These are phyloP conservation scores for Leptonema lineaticorne DNA, from an alignment of 1,140 invertebrate genomes.

Conservation along the genomic window DNA sequence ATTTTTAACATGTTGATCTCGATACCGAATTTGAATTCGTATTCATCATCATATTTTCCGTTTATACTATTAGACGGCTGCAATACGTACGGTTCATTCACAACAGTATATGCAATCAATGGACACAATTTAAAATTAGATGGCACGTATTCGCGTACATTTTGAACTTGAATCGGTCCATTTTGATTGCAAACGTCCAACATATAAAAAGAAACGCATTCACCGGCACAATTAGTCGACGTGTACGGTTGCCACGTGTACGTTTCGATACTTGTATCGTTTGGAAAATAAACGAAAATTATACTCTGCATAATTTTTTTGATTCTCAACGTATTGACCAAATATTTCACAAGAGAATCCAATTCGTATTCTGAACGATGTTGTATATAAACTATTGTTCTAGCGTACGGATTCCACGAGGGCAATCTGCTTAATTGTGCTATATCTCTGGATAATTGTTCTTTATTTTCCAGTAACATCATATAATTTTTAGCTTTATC, in stretches of 20 bases:
- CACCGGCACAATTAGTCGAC: conserved; percentile 50
- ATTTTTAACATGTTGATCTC: conserved; percentile 54
- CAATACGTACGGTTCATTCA: conserved; percentile 55
- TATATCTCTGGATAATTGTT: conserved; percentile 50
- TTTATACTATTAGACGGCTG: conserved; percentile 47
- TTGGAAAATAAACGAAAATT: conserved; percentile 48
- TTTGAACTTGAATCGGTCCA: conserved; percentile 45
- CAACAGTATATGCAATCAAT: conserved; percentile 49
- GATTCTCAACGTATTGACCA: conserved; percentile 50
- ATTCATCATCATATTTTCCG: conserved; percentile 47
- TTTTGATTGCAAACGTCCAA: conserved; percentile 51
- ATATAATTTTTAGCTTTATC: conserved; percentile 58
- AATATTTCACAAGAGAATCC: conserved; percentile 45
- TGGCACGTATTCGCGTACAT: conserved; percentile 48
- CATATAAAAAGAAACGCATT: conserved; percentile 50
- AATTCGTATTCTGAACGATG: conserved; percentile 44
- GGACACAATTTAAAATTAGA: conserved; percentile 51
- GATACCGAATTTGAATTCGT: conserved; percentile 51
- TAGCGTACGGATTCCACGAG: conserved; percentile 56
- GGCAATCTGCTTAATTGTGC: conserved; percentile 51
- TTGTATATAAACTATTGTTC: conserved; percentile 52
- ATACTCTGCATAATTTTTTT: conserved; percentile 52
- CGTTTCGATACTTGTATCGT: conserved; percentile 46
- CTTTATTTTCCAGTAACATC: conserved; percentile 54
- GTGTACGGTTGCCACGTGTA: conserved; percentile 54